phyloP scores from a whole-genome alignment of 2,797 vertebrate genomes.

The Salmo trutta region DNA sequence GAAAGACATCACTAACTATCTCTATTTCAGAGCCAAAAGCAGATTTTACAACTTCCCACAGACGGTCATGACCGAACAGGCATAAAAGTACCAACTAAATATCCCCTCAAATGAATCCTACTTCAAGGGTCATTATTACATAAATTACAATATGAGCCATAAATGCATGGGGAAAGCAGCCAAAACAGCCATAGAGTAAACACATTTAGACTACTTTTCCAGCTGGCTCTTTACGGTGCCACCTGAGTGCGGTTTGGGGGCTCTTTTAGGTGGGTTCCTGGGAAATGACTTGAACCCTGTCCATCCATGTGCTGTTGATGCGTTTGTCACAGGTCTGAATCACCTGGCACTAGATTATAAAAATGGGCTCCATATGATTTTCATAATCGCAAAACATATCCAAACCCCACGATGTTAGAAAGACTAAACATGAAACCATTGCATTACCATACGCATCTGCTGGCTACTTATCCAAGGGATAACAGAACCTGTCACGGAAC shows the following conservation, averaged over 20 bases:
- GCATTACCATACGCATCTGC: neutral
- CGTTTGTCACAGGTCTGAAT: conserved; percentile 44
- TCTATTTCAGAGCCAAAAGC: neutral
- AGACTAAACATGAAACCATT: conserved; percentile 39
- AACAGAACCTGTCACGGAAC: neutral
- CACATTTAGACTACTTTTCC: conserved; percentile 53
- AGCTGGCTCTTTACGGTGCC: conserved; percentile 57
- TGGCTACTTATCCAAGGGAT: conserved; percentile 10
- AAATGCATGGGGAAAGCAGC: conserved; percentile 37
- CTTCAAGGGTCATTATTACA: conserved; percentile 39
- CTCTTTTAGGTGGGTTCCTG: conserved; percentile 48
- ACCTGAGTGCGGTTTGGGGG: conserved; percentile 56
- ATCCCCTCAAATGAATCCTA: conserved; percentile 25
- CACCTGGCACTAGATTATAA: conserved; percentile 35
- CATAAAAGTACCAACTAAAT: conserved; percentile 6
- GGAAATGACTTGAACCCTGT: conserved; percentile 43
- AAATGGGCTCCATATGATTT: conserved; percentile 41
- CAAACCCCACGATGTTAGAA: conserved; percentile 42
- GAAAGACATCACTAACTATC: neutral
- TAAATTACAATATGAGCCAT: conserved; percentile 1
- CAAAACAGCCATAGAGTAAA: conserved; percentile 41
- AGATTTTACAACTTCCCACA: neutral
- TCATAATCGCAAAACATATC: conserved; percentile 40
- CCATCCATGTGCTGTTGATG: conserved; percentile 36
- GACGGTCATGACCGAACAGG: neutral